phyloP scores from a whole-genome alignment of 2,888 invertebrate genomes.

The Limnephilus rhombicus region DNA sequence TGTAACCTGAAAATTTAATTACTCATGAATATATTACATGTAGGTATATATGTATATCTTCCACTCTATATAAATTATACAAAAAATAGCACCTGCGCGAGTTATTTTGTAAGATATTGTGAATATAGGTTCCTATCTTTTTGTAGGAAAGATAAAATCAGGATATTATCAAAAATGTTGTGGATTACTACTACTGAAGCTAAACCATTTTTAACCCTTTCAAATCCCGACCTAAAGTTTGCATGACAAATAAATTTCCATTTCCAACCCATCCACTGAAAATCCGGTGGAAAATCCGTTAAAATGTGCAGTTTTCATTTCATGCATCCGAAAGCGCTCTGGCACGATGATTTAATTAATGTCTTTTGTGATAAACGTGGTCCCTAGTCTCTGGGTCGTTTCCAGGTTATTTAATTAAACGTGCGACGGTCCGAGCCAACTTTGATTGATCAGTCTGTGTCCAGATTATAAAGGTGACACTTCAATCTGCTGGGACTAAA shows the following conservation, averaged over 20 bases:
- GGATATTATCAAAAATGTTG: no score
- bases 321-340: slow-evolving; percentile 29
- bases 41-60: no score
- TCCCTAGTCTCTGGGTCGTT: background rate
- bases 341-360: slow-evolving; percentile 28
- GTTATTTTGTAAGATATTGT: no score
- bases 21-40: no score
- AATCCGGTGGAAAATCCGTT: background rate
- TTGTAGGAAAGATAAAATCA: no score
- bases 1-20: no score
- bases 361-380: slow-evolving; percentile 8
- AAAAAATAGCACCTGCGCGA: no score
- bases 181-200: no score
- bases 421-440: background rate
- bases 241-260: background rate
- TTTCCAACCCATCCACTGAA: background rate
- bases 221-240: background rate
- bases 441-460: slow-evolving; percentile 23
- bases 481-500: background rate
- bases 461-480: background rate
- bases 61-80: no score
- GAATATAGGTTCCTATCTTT: no score
- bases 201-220: no score
- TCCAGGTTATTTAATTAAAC: slow-evolving; percentile 40
- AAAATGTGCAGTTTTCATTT: slow-evolving; percentile 20